Evolutionary conservation across 1,140 invertebrate species (phyloP).

Genomic region (Hyles euphorbiae): DNA sequence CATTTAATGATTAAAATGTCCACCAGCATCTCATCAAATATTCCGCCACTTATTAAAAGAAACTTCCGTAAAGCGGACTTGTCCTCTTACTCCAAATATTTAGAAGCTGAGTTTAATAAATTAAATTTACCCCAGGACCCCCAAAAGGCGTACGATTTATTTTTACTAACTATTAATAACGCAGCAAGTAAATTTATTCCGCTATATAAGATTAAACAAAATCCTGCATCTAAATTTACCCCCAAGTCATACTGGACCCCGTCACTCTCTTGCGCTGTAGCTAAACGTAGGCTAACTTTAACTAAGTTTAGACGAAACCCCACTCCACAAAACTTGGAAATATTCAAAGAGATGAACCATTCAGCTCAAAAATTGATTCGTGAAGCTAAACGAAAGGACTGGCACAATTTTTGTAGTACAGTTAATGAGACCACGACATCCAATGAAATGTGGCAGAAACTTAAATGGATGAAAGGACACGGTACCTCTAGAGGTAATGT

Average conservation of each 20-base stretch:
- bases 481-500: background rate
- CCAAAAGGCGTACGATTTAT: too few species aligned
- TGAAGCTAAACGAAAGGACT: slow-evolving; percentile 13
- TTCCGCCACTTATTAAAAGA: too few species aligned
- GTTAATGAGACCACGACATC: slow-evolving; percentile 11
- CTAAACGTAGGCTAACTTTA: slow-evolving; percentile 29
- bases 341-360: slow-evolving; percentile 18
- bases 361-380: slow-evolving; percentile 18
- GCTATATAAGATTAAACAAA: background rate
- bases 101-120: too few species aligned
- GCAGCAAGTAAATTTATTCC: background rate
- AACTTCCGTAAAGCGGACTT: too few species aligned
- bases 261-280: slow-evolving; percentile 24
- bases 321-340: slow-evolving; percentile 30
- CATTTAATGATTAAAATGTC: too few species aligned
- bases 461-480: slow-evolving; percentile 27
- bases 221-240: slow-evolving; percentile 16
- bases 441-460: slow-evolving; percentile 22
- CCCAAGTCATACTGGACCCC: slow-evolving; percentile 34
- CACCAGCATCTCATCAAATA: too few species aligned
- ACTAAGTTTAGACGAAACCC: slow-evolving; percentile 29
- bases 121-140: too few species aligned
- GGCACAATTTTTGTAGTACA: slow-evolving; percentile 22
- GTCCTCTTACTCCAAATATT: too few species aligned
- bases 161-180: too few species aligned